Conservation (phyloP, 2,113 vertebrate species). For the Notothenia rossii region DNA sequence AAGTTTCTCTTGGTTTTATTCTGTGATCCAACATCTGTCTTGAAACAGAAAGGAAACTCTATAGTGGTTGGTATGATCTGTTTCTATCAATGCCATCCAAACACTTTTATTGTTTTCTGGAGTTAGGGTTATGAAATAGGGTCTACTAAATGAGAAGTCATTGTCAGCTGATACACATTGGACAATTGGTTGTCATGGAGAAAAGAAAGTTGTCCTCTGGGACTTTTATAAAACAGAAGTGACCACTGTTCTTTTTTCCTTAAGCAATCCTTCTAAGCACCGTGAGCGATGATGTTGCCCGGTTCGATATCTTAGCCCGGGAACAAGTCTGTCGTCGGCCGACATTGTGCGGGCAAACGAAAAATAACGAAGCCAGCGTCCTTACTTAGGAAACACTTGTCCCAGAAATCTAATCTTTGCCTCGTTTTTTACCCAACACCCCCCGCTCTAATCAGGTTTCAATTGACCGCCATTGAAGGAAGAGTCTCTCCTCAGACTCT, state of each 20-base stretch:
- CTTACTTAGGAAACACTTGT: constrained; percentile 81
- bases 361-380: constrained; percentile 74
- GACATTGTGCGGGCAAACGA: constrained; percentile 66
- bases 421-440: constrained; percentile 72
- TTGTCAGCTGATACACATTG: too few species aligned
- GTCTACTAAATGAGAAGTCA: too few species aligned
- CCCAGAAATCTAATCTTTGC: constrained; percentile 78
- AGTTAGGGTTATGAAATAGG: too few species aligned
- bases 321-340: constrained; percentile 76
- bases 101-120: too few species aligned
- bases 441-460: constrained; percentile 79
- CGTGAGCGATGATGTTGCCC: constrained; percentile 62
- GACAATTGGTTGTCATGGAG: too few species aligned
- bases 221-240: constrained; percentile 17
- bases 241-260: constrained; percentile 37
- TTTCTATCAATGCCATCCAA: too few species aligned
- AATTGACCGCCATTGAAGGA: constrained; percentile 79
- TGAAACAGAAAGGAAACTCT: too few species aligned
- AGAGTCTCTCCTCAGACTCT: constrained; percentile 66
- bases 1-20: too few species aligned
- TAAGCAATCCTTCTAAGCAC: constrained; percentile 45
- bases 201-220: too few species aligned
- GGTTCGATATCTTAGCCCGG: constrained; percentile 63
- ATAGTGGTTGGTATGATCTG: too few species aligned
- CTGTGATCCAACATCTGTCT: too few species aligned